These are phyloP conservation scores for Nemapogon koenigi DNA, from an alignment of 2,888 invertebrate genomes.

Conservation along the genomic window DNA sequence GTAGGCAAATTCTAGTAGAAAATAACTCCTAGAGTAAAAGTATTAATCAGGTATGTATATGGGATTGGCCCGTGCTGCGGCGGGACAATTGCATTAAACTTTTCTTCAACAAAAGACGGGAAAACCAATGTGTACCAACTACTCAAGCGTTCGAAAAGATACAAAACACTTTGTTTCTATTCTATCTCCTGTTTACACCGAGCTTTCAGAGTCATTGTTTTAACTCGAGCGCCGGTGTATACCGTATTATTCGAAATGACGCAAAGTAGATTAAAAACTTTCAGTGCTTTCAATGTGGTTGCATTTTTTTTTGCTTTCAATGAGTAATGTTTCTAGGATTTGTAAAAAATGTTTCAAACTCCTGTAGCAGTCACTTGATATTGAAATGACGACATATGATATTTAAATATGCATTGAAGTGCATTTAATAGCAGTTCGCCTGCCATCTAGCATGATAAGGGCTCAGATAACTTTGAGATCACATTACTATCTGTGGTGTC, in stretches of 20 bases:
- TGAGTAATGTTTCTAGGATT: too few species aligned
- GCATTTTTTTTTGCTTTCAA: too few species aligned
- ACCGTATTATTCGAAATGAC: conserved; percentile 4
- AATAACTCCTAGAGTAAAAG: too few species aligned
- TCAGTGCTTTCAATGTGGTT: neutral
- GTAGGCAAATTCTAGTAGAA: too few species aligned
- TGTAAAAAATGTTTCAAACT: too few species aligned
- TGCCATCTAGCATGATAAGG: too few species aligned
- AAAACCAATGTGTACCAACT: conserved; percentile 1
- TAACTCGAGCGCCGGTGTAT: conserved; percentile 7
- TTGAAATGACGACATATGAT: neutral
- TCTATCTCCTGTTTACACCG: conserved; percentile 6
- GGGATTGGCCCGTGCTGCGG: neutral
- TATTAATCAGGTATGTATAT: conserved; percentile 8
- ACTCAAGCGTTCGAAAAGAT: too few species aligned
- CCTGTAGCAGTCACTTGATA: too few species aligned
- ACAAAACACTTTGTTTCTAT: conserved; percentile 7
- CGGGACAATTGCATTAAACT: conserved; percentile 1
- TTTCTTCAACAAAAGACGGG: conserved; percentile 6
- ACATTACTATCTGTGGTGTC: conserved; percentile 15
- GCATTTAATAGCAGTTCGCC: neutral
- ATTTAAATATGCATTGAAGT: neutral
- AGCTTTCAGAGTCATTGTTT: conserved; percentile 6
- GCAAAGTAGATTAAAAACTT: conserved; percentile 6
- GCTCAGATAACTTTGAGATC: neutral